These are phyloP conservation scores for Poeciliopsis turrubarensis DNA, from an alignment of 2,113 vertebrate species.

Conservation along the genomic window DNA sequence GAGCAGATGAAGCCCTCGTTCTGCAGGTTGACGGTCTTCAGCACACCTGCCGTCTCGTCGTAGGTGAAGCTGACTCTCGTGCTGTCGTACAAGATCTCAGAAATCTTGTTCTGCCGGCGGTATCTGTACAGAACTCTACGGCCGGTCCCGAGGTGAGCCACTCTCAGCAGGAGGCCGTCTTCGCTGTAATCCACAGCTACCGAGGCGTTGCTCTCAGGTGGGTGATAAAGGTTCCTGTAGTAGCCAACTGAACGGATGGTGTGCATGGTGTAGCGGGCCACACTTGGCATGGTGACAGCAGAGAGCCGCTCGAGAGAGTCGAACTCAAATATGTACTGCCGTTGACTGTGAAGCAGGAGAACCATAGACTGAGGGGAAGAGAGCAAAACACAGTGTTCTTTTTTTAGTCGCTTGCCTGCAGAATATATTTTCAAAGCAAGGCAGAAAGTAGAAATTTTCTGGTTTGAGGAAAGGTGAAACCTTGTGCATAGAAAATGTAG, in stretches of 20 bases:
- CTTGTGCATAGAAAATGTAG: conserved; percentile 31
- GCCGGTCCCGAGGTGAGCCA: conserved; percentile 92
- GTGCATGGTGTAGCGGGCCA: conserved; percentile 97
- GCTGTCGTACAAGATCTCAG: conserved; percentile 95
- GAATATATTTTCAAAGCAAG: conserved; percentile 28
- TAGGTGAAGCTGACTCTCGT: conserved; percentile 97
- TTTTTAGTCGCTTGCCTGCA: conserved; percentile 33
- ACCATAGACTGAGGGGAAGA: conserved; percentile 90
- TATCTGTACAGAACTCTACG: conserved; percentile 94
- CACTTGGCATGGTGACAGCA: conserved; percentile 96
- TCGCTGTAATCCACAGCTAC: conserved; percentile 97
- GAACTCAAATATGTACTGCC: conserved; percentile 98
- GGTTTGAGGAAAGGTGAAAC: conserved; percentile 23
- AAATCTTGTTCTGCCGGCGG: conserved; percentile 91
- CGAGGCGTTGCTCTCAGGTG: conserved; percentile 97
- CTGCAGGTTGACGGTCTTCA: conserved; percentile 98
- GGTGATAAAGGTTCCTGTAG: conserved; percentile 96
- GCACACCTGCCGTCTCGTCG: conserved; percentile 92
- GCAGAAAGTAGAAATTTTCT: conserved; percentile 9
- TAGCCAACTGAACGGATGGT: conserved; percentile 97
- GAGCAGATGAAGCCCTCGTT: conserved; percentile 98
- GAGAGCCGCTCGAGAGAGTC: conserved; percentile 92
- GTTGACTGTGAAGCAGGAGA: conserved; percentile 95
- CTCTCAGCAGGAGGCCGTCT: conserved; percentile 91
- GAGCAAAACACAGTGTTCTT: conserved; percentile 37